Base-by-base conservation (phyloP, 1,140 invertebrate genomes). In the Sesamia nonagrioides region DNA sequence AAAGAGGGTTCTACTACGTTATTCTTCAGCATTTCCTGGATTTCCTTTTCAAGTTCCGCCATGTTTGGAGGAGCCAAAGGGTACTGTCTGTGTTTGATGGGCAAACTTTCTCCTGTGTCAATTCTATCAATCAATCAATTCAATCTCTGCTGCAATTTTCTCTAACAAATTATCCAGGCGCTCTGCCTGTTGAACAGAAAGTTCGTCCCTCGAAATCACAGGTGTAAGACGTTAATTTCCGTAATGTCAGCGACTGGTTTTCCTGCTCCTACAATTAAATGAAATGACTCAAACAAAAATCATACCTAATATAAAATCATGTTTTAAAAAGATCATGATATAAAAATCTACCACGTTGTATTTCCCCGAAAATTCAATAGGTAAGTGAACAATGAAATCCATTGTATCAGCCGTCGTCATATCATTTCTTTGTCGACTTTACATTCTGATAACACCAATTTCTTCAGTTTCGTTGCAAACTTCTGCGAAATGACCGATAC, bases 21-120 rank as follows among this genome's bases (percentile, higher is more conserved):
- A 13, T 54, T 54, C 5, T 54, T 27, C 11, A 60, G 27, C 56
- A 35, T 60, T 1, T 60, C 27, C 13, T 60, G 21, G 18, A 60
- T 60, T 4, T 60, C 58, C 56, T 60, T 60, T 27, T 72, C 50
- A 54, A 72, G n/a, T 54, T 72, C 69, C 8, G 21, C 21, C 52
- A 54, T 40, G 5, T 40, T 54, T 33, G 21, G 15, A 8, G 69
- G 80, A 76, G 63, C 56, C 13, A 84, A 80, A 15, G 63, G 69
- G 35, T 85, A 85, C 40, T 83, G 80, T 71, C 79, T 81, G 60
- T 85, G 84, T 58, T 83, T 52, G 27, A 83, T 71, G 0, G 84
- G 72, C 42, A 76, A 74, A 77, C 27, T 78, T 17, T 71, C 45
- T 0, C 82, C 84, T 6, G 82, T 85, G 42, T 85, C 82, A 63